Evolutionary conservation across 2,797 vertebrate species (phyloP).

Genomic region (Ceyx erithaca): DNA sequence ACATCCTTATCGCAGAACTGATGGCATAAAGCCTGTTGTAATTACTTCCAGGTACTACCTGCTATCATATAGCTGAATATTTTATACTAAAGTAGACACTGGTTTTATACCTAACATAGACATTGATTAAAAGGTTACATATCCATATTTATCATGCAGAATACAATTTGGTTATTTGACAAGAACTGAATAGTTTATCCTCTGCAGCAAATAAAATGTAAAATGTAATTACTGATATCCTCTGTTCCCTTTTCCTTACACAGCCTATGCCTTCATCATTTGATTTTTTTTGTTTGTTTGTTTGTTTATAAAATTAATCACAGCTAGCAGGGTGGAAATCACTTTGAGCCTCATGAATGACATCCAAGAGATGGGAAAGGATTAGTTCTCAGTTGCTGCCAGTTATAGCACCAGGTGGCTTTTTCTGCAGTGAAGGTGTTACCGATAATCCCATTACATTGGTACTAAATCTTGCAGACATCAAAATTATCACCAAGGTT

Average conservation of each 20-base stretch:
- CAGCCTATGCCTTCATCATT: constrained; percentile 76
- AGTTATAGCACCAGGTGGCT: constrained; percentile 91
- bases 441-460: constrained; percentile 92
- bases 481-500: constrained; percentile 90
- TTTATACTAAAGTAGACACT: not conserved
- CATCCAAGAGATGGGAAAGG: constrained; percentile 92
- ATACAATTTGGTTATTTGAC: constrained; percentile 13
- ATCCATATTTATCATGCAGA: not conserved
- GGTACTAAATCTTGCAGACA: constrained; percentile 91
- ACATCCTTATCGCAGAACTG: constrained; percentile 15
- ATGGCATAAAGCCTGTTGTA: constrained; percentile 12
- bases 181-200: not conserved
- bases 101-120: not conserved
- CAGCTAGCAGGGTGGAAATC: constrained; percentile 92
- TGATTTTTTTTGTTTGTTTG: constrained; percentile 76
- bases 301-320: constrained; percentile 92
- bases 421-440: constrained; percentile 89
- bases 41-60: constrained; percentile 32
- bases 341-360: constrained; percentile 87
- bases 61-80: not conserved
- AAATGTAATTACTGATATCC: constrained; percentile 45
- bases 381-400: constrained; percentile 87
- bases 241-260: constrained; percentile 63
- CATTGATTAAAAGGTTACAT: not conserved
- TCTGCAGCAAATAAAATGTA: constrained; percentile 17